Base-by-base conservation (phyloP, 1,140 invertebrate species). In the Aphelenchoides avenae region DNA sequence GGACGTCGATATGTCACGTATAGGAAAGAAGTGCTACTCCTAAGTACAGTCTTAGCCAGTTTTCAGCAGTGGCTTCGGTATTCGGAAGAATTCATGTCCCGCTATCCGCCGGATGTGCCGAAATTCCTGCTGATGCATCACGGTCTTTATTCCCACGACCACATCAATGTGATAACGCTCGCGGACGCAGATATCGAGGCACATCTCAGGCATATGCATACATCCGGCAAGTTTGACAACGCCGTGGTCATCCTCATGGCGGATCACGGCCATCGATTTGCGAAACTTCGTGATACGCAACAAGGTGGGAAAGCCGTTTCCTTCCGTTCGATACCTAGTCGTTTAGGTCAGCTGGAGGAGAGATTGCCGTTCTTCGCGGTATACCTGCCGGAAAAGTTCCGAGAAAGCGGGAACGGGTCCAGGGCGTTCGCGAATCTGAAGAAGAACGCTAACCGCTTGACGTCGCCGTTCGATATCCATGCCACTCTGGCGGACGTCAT, bases 121-220 rank as follows among this genome's bases (percentile, higher is more conserved):
- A 86, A 86, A 66, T 94, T 91, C 76, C 78, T 84, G 0, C 91
- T 94, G 76, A 86, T 85, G 27, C 91, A 88, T 81, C 88, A 91
- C 71, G 85, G 84, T 0, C 89, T 91, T 73, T 81, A 92, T n/a
- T 91, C 88, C 3, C 87, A 93, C 69, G 86, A 91, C 74, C 84
- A 88, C 65, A 85, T 86, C 68, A 88, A 89, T 79, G 79, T 86
- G 67, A 83, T 91, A 84, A 33, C 82, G 83, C n/a, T n/a, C 86
- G 63, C 62, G 0, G 90, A 91, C 77, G 80, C 85, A 1, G 87
- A 87, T 75, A 76, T 86, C 5, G 79, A 83, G 7, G 78, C 84
- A 1, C 86, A 87, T 79, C 66, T 78, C 13, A 20, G 66, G 15
- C 34, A 53, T 18, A 58, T 62, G 5, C 40, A 58, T 40, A 26